phyloP scores from a whole-genome alignment of 2,888 invertebrate species.

The Lasioglossum figueresi region DNA sequence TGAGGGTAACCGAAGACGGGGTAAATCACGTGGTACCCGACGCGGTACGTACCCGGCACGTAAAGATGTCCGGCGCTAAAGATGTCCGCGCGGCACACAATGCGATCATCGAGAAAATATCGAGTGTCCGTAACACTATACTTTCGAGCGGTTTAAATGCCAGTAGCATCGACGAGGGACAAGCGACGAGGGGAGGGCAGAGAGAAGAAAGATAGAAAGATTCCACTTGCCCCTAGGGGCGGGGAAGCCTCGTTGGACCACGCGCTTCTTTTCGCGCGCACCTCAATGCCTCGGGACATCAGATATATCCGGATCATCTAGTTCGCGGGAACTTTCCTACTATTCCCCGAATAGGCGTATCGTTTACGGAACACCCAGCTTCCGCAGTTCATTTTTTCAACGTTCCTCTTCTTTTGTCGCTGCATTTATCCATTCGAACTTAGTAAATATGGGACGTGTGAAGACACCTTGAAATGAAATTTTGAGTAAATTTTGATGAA shows the following conservation, averaged over 20 bases:
- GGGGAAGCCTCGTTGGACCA: not conserved
- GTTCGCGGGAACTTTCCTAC: constrained; percentile 19
- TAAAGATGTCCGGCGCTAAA: constrained; percentile 67
- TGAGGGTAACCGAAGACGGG: constrained; percentile 77
- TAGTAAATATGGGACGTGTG: too few species aligned
- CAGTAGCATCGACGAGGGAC: constrained; percentile 56
- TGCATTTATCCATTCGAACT: not conserved
- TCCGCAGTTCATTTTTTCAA: not conserved
- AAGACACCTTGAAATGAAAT: constrained; percentile 18
- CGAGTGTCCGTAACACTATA: constrained; percentile 83
- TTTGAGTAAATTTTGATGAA: too few species aligned
- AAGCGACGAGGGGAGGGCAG: not conserved
- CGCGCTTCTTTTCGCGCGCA: constrained; percentile 40
- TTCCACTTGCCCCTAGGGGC: constrained; percentile 48
- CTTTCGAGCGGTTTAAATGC: constrained; percentile 81
- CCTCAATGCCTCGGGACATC: constrained; percentile 29
- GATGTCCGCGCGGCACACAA: constrained; percentile 74
- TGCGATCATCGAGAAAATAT: constrained; percentile 83
- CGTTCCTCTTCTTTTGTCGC: not conserved
- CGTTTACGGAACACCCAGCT: constrained; percentile 39
- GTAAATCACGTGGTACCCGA: constrained; percentile 73
- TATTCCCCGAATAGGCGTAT: constrained; percentile 46
- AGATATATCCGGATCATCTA: constrained; percentile 49
- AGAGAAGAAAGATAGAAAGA: constrained; percentile 4
- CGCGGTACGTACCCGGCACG: constrained; percentile 61